Evolutionary conservation across 2,888 invertebrate species (phyloP), one percentile per base, ranked within the genome.

Genomic region (Conchocele bisecta): DNA sequence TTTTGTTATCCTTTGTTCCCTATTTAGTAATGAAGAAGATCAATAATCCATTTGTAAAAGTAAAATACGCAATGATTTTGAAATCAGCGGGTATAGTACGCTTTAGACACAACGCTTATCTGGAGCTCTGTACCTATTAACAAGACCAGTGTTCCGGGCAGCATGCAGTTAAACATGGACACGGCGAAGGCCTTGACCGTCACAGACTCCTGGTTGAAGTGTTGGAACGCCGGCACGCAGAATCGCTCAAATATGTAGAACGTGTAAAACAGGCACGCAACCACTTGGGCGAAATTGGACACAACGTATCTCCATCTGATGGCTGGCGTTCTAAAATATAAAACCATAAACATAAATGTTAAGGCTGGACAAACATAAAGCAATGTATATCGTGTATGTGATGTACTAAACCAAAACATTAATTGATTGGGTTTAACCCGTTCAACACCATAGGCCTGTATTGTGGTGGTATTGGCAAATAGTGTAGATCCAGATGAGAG

Each of bases 171-270:
- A 85, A 96, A 95, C 79, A 95, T 92, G 2, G 94, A 93, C 0
- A 92, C 87, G 29, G 92, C 80, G 41, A 93, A 85, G 3, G 86
- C 83, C 44, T 90, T 88, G 6, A 88, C 83, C 0, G 91, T 88
- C 33, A 92, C 82, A 50, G 89, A 88, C 39, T 90, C 88, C 20
- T 79, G 61, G 75, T 89, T 88, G 76, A 91, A 91, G 75, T 91
- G 89, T 29, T 85, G 92, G 92, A 94, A 95, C 64, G 93, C 93
- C 0, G 95, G 95, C 51, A 97, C 90, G 71, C 92, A 93, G 90
- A 96, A 95, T 41, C 95, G 93, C 84, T 95, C 95, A 91, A 95
- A 94, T 35, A 97, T 93, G 85, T 96, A 96, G 88, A 95, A 95
- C 74, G 94, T 93, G 89, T 95, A 95, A 85, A 97, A 94, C 56